A percentile compares a stretch with the other conserved stretches of the same genome.
Conservation (phyloP, 1,140 invertebrate species). For the Xylocopa sonorina region DNA sequence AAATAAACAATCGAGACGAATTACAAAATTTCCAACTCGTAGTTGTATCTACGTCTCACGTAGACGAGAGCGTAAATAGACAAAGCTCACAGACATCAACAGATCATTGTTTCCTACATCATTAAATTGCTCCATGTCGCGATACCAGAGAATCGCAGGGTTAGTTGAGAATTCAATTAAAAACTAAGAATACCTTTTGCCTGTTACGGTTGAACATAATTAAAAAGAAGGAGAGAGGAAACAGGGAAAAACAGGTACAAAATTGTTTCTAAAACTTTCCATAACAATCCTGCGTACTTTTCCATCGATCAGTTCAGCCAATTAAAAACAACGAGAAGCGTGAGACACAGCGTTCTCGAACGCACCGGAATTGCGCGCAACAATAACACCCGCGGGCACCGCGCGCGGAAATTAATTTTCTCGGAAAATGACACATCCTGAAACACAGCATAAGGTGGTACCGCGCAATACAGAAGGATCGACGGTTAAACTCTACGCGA, state of each 20-base stretch:
- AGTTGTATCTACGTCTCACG: not conserved
- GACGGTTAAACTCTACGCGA: conserved; percentile 5
- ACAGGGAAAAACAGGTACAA: no score
- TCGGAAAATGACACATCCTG: not conserved
- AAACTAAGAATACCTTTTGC: not conserved
- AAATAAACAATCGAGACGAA: not conserved
- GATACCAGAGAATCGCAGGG: not conserved
- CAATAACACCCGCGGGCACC: no score
- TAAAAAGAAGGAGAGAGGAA: not conserved
- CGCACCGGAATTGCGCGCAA: not conserved
- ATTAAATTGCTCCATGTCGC: not conserved
- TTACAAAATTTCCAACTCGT: not conserved
- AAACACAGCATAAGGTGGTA: not conserved
- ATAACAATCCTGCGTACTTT: not conserved
- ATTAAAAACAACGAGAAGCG: conserved; percentile 21
- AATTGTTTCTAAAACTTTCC: not conserved
- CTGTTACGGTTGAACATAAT: no score
- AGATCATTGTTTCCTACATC: not conserved
- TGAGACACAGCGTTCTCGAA: not conserved
- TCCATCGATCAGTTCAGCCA: conserved; percentile 13
- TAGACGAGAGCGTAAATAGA: not conserved
- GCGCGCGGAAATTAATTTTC: conserved; percentile 19
- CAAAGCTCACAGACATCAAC: not conserved
- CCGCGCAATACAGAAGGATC: conserved; percentile 15
- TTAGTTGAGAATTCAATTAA: not conserved